Evolutionary conservation across 2,888 invertebrate species (phyloP).

Genomic region (Cremastobaeus sp.): DNA sequence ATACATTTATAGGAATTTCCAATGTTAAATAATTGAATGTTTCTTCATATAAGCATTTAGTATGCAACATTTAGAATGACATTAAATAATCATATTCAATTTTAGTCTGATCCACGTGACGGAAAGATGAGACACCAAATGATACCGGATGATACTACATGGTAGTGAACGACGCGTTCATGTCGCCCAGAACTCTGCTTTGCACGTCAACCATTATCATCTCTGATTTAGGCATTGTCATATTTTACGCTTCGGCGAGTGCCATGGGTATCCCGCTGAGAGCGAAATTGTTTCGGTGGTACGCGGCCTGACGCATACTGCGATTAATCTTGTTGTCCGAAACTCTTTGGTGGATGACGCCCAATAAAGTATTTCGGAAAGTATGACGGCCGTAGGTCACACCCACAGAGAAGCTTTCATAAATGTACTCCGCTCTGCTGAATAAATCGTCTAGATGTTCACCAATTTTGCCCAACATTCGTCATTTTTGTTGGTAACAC

Average conservation of each 20-base stretch:
- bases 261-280: constrained; percentile 48
- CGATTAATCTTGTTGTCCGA: constrained; percentile 55
- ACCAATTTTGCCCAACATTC: too few relatives aligned
- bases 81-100: too few relatives aligned
- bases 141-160: constrained; percentile 40
- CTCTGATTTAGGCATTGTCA: constrained; percentile 51
- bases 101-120: constrained; percentile 2
- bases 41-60: too few relatives aligned
- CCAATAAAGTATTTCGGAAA: constrained; percentile 55
- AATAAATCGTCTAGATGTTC: too few relatives aligned
- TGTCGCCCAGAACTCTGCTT: constrained; percentile 41
- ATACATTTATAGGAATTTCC: too few relatives aligned
- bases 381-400: constrained; percentile 44
- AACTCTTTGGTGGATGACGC: constrained; percentile 44
- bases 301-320: constrained; percentile 30
- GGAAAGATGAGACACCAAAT: too few relatives aligned
- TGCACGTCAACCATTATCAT: constrained; percentile 49
- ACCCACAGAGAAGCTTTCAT: constrained; percentile 40
- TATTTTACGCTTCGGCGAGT: constrained; percentile 58
- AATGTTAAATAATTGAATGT: too few relatives aligned
- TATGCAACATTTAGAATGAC: too few relatives aligned
- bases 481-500: too few relatives aligned
- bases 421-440: too few relatives aligned
- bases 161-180: constrained; percentile 47
- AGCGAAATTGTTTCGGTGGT: constrained; percentile 57